phyloP scores from a whole-genome alignment of 2,113 vertebrate genomes.

The Columba janthina region DNA sequence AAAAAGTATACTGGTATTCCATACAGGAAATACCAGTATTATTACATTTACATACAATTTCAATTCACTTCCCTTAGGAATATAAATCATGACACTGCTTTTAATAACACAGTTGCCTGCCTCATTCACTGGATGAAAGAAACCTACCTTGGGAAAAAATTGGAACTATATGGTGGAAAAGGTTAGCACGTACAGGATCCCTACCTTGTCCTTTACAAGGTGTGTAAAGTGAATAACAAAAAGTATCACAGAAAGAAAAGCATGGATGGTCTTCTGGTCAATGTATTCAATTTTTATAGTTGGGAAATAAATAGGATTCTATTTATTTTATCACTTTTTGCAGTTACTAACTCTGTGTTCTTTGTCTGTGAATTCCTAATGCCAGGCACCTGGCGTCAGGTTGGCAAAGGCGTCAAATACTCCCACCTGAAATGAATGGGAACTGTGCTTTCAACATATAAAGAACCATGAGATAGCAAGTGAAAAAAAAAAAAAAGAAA shows the following conservation, averaged over 20 bases:
- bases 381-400: constrained; percentile 25
- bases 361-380: constrained; percentile 51
- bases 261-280: neutral
- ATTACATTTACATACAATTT: constrained; percentile 5
- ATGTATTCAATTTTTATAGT: neutral
- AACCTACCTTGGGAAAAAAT: neutral
- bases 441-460: constrained; percentile 7
- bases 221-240: neutral
- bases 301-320: neutral
- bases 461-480: neutral
- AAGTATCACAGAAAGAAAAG: neutral
- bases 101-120: constrained; percentile 8
- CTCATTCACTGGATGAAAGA: neutral
- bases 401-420: constrained; percentile 33
- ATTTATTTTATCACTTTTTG: neutral
- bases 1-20: neutral
- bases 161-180: neutral
- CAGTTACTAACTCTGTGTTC: neutral
- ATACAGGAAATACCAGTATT: constrained; percentile 33
- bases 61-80: neutral
- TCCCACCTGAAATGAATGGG: constrained; percentile 22
- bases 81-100: neutral
- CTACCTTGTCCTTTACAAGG: neutral
- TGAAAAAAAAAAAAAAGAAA: neutral
- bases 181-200: neutral